Base-by-base conservation (phyloP, 2,888 invertebrate species). In the Lepidochitona cinerea region DNA sequence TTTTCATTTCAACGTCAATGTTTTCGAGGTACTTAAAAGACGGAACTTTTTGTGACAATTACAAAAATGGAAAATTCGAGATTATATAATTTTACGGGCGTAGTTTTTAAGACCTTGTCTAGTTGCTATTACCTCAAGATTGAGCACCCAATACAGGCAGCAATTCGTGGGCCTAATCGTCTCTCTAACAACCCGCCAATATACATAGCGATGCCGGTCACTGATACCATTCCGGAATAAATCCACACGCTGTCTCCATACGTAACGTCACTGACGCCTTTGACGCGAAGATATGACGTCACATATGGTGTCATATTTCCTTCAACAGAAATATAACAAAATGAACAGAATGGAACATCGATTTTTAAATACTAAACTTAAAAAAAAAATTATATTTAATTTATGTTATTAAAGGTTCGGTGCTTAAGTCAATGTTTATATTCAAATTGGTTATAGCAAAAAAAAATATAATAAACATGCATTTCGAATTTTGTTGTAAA, bases 141-240 rank as follows among this genome's bases (percentile, higher is more conserved):
- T 29, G 26, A 29, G 26, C 59, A 85, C 5, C 90, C 89, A 35
- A 87, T 59, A 2, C 84, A 74, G 52, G 86, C 82, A n/a, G 88
- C 84, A 1, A 82, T 59, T 68, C 83, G 77, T 6, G 87, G 81
- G 6, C 89, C 90, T 14, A 88, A 67, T 37, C 76, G 77, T 41
- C 75, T 74, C 68, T 89, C 86, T 65, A 90, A 29, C 5, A 87
- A 32, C 0, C 90, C 89, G 4, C 88, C 89, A 29, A 87, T 54
- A n/a, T 82, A 80, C 86, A 89, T 88, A 33, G 84, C 79, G 7
- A 82, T 35, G 7, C 89, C 89, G 77, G 85, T 85, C 33, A 84
- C 83, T 66, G 84, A 74, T 9, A 79, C 72, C 4, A 78, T 79
- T 5, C 79, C 53, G n/a, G 87, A 82, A 65, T 75, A 81, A 12